Conservation (phyloP, 2,888 invertebrate genomes). For the Pseudoips prasinana region DNA sequence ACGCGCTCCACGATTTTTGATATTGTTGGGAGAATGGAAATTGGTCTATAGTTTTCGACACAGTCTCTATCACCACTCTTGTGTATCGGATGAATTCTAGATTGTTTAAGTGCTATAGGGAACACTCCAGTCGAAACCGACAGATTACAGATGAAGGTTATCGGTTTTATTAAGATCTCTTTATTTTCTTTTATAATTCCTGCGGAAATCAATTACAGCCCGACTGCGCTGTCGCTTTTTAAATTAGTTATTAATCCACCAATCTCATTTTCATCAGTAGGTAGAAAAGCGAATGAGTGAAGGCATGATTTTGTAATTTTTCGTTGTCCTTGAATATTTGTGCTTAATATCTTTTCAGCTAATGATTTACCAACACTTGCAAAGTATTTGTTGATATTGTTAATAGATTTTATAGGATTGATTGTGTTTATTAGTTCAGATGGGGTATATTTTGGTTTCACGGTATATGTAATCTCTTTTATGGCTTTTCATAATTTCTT, state of each 20-base stretch:
- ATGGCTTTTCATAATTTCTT: conserved; percentile 1
- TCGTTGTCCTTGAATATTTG: not conserved
- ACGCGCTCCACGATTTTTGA: not conserved
- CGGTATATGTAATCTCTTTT: not conserved
- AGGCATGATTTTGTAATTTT: not conserved
- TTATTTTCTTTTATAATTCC: not conserved
- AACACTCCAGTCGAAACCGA: conserved; percentile 5
- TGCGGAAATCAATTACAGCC: conserved; percentile 4
- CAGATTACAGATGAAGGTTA: conserved; percentile 2
- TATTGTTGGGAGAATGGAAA: not conserved
- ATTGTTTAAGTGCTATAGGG: conserved; percentile 1
- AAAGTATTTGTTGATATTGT: not conserved
- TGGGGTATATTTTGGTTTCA: not conserved
- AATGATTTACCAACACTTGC: not conserved
- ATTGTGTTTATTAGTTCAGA: not conserved
- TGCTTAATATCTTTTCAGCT: not conserved
- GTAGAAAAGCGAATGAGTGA: not conserved
- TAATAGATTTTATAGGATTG: not conserved
- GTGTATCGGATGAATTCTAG: conserved; percentile 1
- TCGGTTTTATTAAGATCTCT: conserved; percentile 1
- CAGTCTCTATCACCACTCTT: not conserved
- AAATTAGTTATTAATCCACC: not conserved
- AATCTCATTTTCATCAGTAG: conserved; percentile 2
- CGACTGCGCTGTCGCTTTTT: conserved; percentile 2
- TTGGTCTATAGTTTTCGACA: conserved; percentile 8